Base-by-base conservation (phyloP, 2,113 vertebrate genomes). In the Nannospalax galili region DNA sequence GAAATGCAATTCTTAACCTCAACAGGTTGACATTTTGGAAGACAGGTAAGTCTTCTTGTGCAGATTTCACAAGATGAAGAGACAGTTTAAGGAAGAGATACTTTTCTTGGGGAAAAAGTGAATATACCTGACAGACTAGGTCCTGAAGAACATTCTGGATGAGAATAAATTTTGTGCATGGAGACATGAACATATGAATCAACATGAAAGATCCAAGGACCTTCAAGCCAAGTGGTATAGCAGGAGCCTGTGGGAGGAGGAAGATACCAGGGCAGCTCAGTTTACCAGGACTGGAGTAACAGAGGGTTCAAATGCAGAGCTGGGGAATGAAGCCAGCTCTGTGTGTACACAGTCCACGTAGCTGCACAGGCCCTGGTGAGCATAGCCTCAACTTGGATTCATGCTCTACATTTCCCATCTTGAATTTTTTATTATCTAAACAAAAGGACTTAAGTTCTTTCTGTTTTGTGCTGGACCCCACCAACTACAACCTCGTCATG, bases 391-490 rank as follows among this genome's bases (percentile, higher is more conserved):
- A 2, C 35, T 45, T 75, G 28, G 6, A 14, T 69, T 67, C 42
- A 20, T 58, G 58, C 15, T 79, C 64, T 62, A 37, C 37, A 45
- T 32, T 91, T 40, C 79, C 30, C 37, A 77, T 30, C 30, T 84
- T 93, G 81, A 94, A 85, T n/a, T 37, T 85, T 70, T 24, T 60
- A 64, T 82, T 72, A 60, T 84, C 95, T 87, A 3, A 84, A 79
- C 32, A 58, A 92, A 16, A 74, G 32, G 10, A 35, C 2, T n/a
- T 75, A 5, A 16, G 19, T 79, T 94, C 77, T 67, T 93, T 60
- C 56, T 90, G 7, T 52, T 86, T 91, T 64, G 24, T 67, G 6
- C 58, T 32, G 17, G 7, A 7, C 24, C 28, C 67, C 62, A 93
- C 37, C 77, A n/a, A 79, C 19, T 42, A 77, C 65, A 30, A 30